Conservation (phyloP, 1,140 invertebrate species). For the Atopsyche davidsoni region DNA sequence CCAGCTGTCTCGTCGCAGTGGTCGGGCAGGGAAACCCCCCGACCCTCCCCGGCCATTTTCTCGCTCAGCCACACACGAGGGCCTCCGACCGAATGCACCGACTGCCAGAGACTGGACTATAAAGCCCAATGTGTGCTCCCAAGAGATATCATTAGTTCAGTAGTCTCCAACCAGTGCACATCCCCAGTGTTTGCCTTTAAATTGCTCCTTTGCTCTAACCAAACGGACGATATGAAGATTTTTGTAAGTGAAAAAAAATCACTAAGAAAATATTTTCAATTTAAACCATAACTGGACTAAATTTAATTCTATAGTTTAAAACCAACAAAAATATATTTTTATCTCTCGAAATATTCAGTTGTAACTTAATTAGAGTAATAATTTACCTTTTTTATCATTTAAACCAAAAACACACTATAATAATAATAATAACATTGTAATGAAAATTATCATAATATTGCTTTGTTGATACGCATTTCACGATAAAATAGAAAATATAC, state of each 20-base stretch:
- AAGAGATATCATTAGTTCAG: slow-evolving; percentile 21
- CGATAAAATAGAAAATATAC: neutral
- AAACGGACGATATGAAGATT: slow-evolving; percentile 19
- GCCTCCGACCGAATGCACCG: slow-evolving; percentile 9
- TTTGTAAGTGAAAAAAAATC: slow-evolving; percentile 24
- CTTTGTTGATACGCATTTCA: neutral
- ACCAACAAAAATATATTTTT: too few species aligned
- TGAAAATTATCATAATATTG: neutral
- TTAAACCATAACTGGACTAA: too few species aligned
- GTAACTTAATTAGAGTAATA: slow-evolving; percentile 6
- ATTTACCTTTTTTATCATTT: too few species aligned
- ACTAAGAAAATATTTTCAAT: too few species aligned
- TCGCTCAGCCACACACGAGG: slow-evolving; percentile 2
- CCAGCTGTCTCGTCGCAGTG: slow-evolving; percentile 13
- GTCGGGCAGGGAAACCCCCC: slow-evolving; percentile 5
- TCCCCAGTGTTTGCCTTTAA: slow-evolving; percentile 1
- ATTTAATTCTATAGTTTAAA: too few species aligned
- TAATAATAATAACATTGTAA: too few species aligned
- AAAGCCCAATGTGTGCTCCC: slow-evolving; percentile 16
- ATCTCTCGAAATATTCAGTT: too few species aligned
- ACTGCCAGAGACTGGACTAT: slow-evolving; percentile 27
- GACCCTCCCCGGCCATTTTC: slow-evolving; percentile 4
- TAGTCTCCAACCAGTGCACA: slow-evolving; percentile 20
- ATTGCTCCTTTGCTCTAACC: neutral
- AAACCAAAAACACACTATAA: too few species aligned